A percentile compares a stretch with the other conserved stretches of the same genome.
Evolutionary conservation across 2,797 vertebrate genomes (phyloP).

Genomic region (Propithecus perrieri): DNA sequence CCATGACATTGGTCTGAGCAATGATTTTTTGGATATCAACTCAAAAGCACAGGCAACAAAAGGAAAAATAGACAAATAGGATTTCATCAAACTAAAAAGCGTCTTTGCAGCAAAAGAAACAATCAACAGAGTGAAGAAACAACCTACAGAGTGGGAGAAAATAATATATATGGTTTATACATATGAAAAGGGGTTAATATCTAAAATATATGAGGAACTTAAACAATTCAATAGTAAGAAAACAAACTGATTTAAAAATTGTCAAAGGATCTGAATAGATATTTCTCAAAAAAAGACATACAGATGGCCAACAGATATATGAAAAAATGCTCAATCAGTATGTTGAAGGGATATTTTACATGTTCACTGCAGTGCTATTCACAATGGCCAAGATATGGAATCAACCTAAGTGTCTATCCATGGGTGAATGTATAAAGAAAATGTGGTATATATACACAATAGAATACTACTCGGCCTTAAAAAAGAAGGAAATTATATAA

Average conservation of each 20-base stretch:
- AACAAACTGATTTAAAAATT: not conserved
- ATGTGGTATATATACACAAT: not conserved
- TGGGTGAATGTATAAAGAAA: not conserved
- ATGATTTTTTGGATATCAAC: not conserved
- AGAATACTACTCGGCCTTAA: not conserved
- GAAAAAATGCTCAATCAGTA: no score
- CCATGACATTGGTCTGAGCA: not conserved
- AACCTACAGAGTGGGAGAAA: not conserved
- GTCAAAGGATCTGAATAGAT: not conserved
- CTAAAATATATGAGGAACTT: not conserved
- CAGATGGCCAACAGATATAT: no score
- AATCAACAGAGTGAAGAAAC: not conserved
- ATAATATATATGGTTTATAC: not conserved
- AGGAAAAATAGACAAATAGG: not conserved
- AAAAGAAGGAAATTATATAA: not conserved
- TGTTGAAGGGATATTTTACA: no score
- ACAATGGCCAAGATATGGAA: not conserved
- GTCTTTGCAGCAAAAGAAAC: not conserved
- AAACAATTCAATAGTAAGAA: not conserved
- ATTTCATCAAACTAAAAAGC: not conserved
- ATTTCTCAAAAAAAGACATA: not conserved
- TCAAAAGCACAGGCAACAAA: not conserved
- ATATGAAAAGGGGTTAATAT: not conserved
- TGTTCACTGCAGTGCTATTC: not conserved
- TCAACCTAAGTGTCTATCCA: not conserved